Evolutionary conservation across 2,888 invertebrate genomes (phyloP).

Genomic region (Dorcus parallelipipedus): DNA sequence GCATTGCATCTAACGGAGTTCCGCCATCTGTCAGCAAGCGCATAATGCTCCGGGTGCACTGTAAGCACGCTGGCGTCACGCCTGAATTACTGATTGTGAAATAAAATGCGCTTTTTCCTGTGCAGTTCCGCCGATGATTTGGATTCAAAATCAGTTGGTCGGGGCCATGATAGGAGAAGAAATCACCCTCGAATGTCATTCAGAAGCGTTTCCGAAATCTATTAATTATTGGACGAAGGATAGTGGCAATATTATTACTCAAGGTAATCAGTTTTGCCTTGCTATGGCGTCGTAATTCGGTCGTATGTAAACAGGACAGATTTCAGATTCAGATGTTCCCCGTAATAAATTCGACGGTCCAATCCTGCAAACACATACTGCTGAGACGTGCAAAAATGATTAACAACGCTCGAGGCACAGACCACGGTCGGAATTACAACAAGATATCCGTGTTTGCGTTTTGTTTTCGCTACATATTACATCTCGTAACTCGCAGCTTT

Average conservation of each 20-base stretch:
- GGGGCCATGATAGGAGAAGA: slow-evolving; percentile 65
- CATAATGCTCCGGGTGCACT: slow-evolving; percentile 80
- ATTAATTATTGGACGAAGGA: slow-evolving; percentile 72
- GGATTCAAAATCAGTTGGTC: slow-evolving; percentile 69
- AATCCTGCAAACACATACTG: not conserved
- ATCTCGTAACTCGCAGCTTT: slow-evolving; percentile 7
- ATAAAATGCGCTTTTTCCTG: slow-evolving; percentile 13
- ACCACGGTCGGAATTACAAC: slow-evolving; percentile 13
- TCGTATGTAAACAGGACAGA: not conserved
- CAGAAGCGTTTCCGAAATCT: slow-evolving; percentile 71
- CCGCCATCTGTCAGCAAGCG: slow-evolving; percentile 85
- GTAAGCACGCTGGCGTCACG: slow-evolving; percentile 50
- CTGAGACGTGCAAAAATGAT: slow-evolving; percentile 17
- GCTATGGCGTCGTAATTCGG: not conserved
- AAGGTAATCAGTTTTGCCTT: slow-evolving; percentile 50
- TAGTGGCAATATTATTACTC: slow-evolving; percentile 60
- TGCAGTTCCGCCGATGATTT: slow-evolving; percentile 71
- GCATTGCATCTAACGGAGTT: slow-evolving; percentile 78
- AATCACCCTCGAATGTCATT: slow-evolving; percentile 68
- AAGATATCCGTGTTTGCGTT: slow-evolving; percentile 21
- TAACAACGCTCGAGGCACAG: slow-evolving; percentile 5
- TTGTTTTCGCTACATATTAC: slow-evolving; percentile 18
- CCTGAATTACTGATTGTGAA: not conserved
- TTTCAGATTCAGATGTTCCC: too few relatives aligned
- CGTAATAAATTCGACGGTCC: too few relatives aligned